Evolutionary conservation across 2,113 vertebrate genomes (phyloP), one percentile per base, ranked within the genome.

Genomic region (Pyxicephalus adspersus): DNA sequence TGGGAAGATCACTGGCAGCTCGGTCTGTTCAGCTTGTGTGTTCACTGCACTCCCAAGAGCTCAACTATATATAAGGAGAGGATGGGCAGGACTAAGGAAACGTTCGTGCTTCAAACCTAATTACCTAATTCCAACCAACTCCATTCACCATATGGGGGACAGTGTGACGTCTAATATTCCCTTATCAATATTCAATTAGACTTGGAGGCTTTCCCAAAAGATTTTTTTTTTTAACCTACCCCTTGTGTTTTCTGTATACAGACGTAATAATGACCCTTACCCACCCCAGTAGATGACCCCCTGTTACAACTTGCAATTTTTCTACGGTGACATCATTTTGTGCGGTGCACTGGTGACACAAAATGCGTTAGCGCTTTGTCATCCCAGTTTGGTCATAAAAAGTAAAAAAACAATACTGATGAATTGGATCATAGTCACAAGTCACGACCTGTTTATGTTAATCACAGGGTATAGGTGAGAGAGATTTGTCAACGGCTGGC

Each of bases 61-160:
- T 83, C 79, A 63, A 9, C 83, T 87, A 89, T 95, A 90, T 95
- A 95, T 89, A 92, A 82, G 11, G 84, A 50, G 83, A 28, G 67
- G 50, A 81, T 50, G 76, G 87, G 88, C 85, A 84, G 84, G 91
- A 87, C 87, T 77, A 71, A 73, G 57, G 75, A 70, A n/a, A 52
- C 65, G 76, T 87, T 89, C 77, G 86, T 45, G n/a, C 87, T 85
- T 86, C 86, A 85, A 87, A 86, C 83, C 85, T 87, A 88, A 92
- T 90, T 89, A 87, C 86, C 80, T 78, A 15, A 77, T 63, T 65
- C 75, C 25, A 61, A 25, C 58, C 58, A 61, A 82, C 64, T 52
- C 57, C 79, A 81, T 89, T 86, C 88, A 86, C 87, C 70, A 83
- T 85, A 83, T 83, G 76, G 80, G 80, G 82, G 76, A 74, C 70